phyloP scores from a whole-genome alignment of 1,140 invertebrate species.

The Pristionchus pacificus region DNA sequence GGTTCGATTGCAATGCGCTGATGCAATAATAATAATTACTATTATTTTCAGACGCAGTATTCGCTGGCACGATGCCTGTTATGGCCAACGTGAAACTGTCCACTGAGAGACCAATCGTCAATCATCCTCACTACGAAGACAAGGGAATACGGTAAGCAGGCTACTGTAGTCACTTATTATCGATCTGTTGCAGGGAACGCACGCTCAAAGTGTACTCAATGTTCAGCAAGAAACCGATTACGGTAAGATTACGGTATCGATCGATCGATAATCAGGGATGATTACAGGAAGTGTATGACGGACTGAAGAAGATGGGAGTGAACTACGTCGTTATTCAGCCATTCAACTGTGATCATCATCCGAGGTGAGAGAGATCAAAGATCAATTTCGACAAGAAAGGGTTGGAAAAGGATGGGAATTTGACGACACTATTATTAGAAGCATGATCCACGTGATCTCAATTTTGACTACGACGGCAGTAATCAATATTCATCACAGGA shows the following conservation, averaged over 20 bases:
- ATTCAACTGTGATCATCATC: conserved; percentile 23
- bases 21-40: conserved; percentile 11
- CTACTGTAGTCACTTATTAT: neutral
- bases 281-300: conserved; percentile 39
- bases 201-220: conserved; percentile 54
- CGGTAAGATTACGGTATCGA: neutral
- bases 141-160: conserved; percentile 65
- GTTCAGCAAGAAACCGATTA: conserved; percentile 45
- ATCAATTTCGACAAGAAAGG: neutral
- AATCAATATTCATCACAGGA: conserved; percentile 34
- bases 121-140: conserved; percentile 80
- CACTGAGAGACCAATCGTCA: conserved; percentile 71
- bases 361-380: conserved; percentile 2
- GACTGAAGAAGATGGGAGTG: conserved; percentile 46
- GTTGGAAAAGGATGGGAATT: neutral
- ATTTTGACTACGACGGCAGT: neutral
- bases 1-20: conserved; percentile 43
- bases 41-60: conserved; percentile 65
- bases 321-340: conserved; percentile 52
- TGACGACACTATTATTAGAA: neutral
- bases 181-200: conserved; percentile 41
- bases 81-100: conserved; percentile 76
- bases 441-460: neutral
- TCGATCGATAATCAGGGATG: neutral
- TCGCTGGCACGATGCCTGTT: conserved; percentile 79